Evolutionary conservation across 1,140 invertebrate species (phyloP).

Genomic region (Diprion similis): DNA sequence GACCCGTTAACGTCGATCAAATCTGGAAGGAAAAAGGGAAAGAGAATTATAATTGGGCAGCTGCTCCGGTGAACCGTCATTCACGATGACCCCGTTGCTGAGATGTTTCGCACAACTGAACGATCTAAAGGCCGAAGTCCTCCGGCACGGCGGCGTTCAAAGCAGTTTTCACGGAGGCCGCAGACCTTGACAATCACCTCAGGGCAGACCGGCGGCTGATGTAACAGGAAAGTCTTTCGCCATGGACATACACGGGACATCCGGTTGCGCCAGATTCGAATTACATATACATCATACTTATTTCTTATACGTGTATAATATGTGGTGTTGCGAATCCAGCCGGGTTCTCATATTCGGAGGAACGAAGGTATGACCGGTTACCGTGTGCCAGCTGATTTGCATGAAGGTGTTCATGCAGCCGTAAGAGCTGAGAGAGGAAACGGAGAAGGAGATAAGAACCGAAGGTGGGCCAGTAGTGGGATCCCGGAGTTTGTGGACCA

Average conservation of each 20-base stretch:
- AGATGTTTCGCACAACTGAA: not conserved
- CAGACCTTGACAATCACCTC: not conserved
- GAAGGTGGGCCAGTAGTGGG: not conserved
- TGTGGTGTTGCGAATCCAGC: too few relatives aligned
- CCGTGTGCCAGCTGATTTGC: too few relatives aligned
- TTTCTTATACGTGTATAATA: too few relatives aligned
- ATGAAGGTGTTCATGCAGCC: too few relatives aligned
- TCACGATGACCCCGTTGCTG: constrained; percentile 38
- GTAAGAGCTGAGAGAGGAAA: not conserved
- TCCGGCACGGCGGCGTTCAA: not conserved
- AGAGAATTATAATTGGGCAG: constrained; percentile 10
- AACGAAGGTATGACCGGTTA: too few relatives aligned
- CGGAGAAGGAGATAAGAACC: not conserved
- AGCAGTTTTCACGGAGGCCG: not conserved
- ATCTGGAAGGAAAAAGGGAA: constrained; percentile 6
- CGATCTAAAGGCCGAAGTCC: not conserved
- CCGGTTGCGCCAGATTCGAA: constrained; percentile 4
- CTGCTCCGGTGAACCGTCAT: constrained; percentile 21
- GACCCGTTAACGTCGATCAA: not conserved
- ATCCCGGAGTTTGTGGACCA: constrained; percentile 53
- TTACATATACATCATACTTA: too few relatives aligned
- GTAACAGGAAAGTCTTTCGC: not conserved
- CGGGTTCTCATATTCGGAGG: too few relatives aligned
- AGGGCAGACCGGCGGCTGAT: not conserved
- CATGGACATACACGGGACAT: not conserved